Percentiles rank a stretch among this genome's conserved stretches.
Evolutionary conservation across 2,113 vertebrate species (phyloP).

Genomic region (Polypterus bichir): DNA sequence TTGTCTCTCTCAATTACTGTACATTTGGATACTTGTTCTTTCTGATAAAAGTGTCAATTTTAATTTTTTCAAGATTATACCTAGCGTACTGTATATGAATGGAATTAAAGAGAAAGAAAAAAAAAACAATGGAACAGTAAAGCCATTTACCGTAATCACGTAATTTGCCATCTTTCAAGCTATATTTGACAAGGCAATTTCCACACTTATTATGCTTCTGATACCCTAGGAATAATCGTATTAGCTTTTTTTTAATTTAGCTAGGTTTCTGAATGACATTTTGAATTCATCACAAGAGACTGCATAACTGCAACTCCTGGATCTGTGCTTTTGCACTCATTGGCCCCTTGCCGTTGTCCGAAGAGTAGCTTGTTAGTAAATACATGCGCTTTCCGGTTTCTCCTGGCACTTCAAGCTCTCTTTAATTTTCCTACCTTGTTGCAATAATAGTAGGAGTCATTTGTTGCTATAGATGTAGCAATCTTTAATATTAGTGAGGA

Average conservation of each 20-base stretch:
- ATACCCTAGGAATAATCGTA: conserved; percentile 68
- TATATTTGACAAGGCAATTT: conserved; percentile 67
- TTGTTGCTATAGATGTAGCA: conserved; percentile 25
- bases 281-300: conserved; percentile 33
- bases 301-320: conserved; percentile 30
- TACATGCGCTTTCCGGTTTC: not conserved
- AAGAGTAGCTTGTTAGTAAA: conserved; percentile 1
- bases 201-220: conserved; percentile 69
- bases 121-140: conserved; percentile 52
- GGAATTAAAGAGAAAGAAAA: conserved; percentile 22
- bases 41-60: conserved; percentile 52
- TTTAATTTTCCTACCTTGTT: conserved; percentile 11
- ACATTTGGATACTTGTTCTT: conserved; percentile 37
- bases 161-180: conserved; percentile 56
- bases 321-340: conserved; percentile 20
- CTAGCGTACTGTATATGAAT: conserved; percentile 27
- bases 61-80: conserved; percentile 53
- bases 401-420: not conserved
- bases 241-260: conserved; percentile 60
- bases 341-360: not conserved
- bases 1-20: conserved; percentile 54
- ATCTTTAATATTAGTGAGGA: conserved; percentile 24
- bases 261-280: conserved; percentile 42
- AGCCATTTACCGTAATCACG: conserved; percentile 51
- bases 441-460: conserved; percentile 15